Evolutionary conservation across 35 echinoderm and acorn worm species (phyloP).

Genomic region (Anneissia japonica): DNA sequence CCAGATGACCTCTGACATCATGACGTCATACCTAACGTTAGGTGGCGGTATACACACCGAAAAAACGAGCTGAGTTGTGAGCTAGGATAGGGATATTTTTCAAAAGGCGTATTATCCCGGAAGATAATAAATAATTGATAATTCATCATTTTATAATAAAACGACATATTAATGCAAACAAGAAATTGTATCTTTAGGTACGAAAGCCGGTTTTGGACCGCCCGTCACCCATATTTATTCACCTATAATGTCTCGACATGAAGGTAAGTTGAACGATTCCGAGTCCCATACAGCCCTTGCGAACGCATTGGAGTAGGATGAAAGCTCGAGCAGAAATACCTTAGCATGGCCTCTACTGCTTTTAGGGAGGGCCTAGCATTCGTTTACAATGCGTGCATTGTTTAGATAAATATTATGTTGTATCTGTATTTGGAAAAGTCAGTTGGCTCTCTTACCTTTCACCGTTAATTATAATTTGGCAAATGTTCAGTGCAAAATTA

Average conservation of each 20-base stretch:
- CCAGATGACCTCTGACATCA: background rate
- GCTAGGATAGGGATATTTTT: background rate
- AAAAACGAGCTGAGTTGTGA: background rate
- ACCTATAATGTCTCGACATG: constrained; percentile 84
- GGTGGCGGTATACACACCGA: background rate
- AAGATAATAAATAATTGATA: background rate
- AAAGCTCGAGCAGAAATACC: background rate
- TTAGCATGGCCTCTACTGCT: background rate
- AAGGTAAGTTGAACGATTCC: constrained; percentile 43
- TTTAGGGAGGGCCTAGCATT: background rate
- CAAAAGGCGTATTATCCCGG: background rate
- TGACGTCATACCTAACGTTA: background rate
- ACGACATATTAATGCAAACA: background rate
- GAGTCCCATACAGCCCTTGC: background rate
- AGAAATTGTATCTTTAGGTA: background rate
- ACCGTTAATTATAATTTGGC: no score
- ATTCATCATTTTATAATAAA: background rate
- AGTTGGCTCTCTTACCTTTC: no score
- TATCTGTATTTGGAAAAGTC: no score
- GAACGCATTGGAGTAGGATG: background rate
- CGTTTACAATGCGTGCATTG: no score
- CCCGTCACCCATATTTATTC: background rate
- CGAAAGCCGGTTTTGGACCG: background rate
- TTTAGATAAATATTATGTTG: no score
- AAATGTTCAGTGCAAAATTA: no score